phyloP scores from a whole-genome alignment of 2,888 invertebrate genomes.

The Lamellibrachia satsuma region DNA sequence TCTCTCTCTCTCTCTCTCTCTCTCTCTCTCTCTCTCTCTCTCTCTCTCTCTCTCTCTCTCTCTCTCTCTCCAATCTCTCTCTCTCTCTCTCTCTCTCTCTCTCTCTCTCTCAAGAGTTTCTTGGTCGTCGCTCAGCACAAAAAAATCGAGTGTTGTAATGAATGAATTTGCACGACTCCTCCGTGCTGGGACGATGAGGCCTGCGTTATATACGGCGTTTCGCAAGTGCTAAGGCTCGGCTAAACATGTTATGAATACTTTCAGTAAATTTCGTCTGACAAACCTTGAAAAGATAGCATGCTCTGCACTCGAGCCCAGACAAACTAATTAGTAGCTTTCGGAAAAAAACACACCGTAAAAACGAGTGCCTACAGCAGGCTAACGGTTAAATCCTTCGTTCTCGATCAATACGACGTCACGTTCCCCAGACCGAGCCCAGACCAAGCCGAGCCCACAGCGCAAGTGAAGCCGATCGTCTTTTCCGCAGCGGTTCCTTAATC shows the following conservation, averaged over 20 bases:
- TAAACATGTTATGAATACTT: neutral
- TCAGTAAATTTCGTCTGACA: slow-evolving; percentile 9
- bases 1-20: too few relatives aligned
- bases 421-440: neutral
- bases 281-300: neutral
- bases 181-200: neutral
- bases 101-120: too few relatives aligned
- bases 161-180: neutral
- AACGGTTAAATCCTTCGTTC: neutral
- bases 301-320: neutral
- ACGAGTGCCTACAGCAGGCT: neutral
- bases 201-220: neutral
- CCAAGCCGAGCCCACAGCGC: neutral
- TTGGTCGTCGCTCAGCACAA: too few relatives aligned
- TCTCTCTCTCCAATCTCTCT: too few relatives aligned
- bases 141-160: too few relatives aligned
- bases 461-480: neutral
- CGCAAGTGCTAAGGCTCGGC: neutral
- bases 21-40: too few relatives aligned
- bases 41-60: too few relatives aligned
- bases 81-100: too few relatives aligned
- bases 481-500: neutral
- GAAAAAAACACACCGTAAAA: neutral
- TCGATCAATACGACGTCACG: neutral
- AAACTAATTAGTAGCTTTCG: neutral